A percentile compares a stretch with the other conserved stretches of the same genome.
Conservation (phyloP, 2,888 invertebrate species). For the Sycophila texana region DNA sequence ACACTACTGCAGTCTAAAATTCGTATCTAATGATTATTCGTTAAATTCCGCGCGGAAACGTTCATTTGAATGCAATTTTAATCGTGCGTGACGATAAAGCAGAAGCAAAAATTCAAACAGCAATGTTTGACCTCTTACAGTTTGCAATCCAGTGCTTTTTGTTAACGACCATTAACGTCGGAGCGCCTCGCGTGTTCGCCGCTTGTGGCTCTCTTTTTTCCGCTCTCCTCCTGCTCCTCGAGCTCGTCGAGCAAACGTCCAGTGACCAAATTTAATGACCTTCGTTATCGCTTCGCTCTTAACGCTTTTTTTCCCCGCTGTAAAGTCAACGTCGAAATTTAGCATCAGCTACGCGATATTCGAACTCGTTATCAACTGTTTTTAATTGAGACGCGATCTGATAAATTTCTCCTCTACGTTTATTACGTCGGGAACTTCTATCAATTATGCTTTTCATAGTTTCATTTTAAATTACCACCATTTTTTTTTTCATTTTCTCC, state of each 20-base stretch:
- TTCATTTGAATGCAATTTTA: constrained; percentile 38
- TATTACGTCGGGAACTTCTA: too few relatives aligned
- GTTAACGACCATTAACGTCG: constrained; percentile 56
- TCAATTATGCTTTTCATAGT: neutral
- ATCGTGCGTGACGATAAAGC: constrained; percentile 47
- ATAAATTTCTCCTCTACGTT: neutral
- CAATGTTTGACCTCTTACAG: constrained; percentile 40
- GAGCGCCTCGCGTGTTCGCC: constrained; percentile 48
- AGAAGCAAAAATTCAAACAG: constrained; percentile 39
- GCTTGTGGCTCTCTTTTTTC: constrained; percentile 28
- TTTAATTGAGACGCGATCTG: constrained; percentile 21
- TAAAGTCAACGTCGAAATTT: constrained; percentile 10
- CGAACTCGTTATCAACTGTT: too few relatives aligned
- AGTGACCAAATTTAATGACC: constrained; percentile 58
- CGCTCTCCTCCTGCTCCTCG: constrained; percentile 21
- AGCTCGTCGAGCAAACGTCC: constrained; percentile 55
- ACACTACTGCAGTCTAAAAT: neutral
- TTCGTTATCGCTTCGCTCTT: constrained; percentile 57
- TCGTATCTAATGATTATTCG: constrained; percentile 31
- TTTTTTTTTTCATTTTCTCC: too few relatives aligned
- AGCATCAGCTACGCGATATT: neutral
- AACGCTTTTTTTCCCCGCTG: constrained; percentile 18
- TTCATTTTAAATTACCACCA: neutral
- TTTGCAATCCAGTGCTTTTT: constrained; percentile 51
- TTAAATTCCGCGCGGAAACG: neutral